These are phyloP conservation scores for Halichondria panicea DNA, from an alignment of 37 sponge, comb jelly and placozoan genomes.

Conservation along the genomic window DNA sequence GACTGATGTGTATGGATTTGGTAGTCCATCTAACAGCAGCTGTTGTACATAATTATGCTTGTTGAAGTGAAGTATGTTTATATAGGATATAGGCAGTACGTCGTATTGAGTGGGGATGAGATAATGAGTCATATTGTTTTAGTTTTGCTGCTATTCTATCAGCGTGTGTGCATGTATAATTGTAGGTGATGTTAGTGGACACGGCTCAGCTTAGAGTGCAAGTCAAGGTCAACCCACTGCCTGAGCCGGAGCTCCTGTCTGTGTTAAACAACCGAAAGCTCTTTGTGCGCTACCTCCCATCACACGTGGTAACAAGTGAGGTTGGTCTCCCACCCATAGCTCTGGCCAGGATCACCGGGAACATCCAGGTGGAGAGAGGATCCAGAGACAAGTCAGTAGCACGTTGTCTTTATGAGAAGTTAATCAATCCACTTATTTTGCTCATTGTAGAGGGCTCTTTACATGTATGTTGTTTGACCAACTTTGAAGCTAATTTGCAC, in stretches of 20 bases:
- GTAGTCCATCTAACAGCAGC: neutral
- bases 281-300: conserved; percentile 24
- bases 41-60: neutral
- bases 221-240: conserved; percentile 26
- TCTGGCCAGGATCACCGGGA: conserved; percentile 62
- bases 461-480: neutral
- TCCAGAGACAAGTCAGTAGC: conserved; percentile 65
- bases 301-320: conserved; percentile 27
- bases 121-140: no score
- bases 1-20: neutral
- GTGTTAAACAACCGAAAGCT: conserved; percentile 15
- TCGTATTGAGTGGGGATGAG: no score
- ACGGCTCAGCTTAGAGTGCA: conserved; percentile 24
- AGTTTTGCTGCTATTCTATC: no score
- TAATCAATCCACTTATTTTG: neutral
- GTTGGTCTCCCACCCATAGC: conserved; percentile 29
- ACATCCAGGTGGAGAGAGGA: conserved; percentile 61
- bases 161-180: no score
- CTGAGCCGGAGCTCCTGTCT: conserved; percentile 38
- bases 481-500: neutral
- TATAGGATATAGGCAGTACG: no score
- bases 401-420: neutral
- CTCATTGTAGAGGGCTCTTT: neutral
- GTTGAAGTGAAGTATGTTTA: no score
- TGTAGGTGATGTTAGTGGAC: conserved; percentile 59